Base-by-base conservation (phyloP, 2,113 vertebrate species). In the Beaufortia kweichowensis region DNA sequence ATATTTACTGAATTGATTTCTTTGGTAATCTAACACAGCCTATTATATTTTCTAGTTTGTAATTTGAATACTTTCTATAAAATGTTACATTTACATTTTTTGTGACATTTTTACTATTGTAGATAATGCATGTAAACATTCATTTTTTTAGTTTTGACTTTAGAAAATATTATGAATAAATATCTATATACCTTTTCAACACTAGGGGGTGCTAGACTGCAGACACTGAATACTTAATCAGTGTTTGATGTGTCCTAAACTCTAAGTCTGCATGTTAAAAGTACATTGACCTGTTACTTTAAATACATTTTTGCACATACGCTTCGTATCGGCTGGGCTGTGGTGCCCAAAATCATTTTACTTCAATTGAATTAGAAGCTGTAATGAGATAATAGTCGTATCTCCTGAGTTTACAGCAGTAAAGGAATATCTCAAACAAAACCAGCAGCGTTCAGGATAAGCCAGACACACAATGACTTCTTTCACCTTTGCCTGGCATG, bases 381-480 rank as follows among this genome's bases (percentile, higher is more conserved):
- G 11, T 68, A 71, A 76, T 41, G 12, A 31, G 11, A 39, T 78
- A 81, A 79, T 53, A 75, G 73, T 61, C 71, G 11, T 68, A 64
- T 74, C 56, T 81, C 76, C 76, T 68, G 55, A 62, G 6, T 68
- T 76, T 79, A 79, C 67, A 78, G 64, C 57, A 65, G 35, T 70
- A 23, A 53, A 50, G 33, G 86, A 77, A 72, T 89, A 84, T 84
- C 81, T 43, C 3, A 10, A 69, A 62, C 57, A 23, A 9, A 28
- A 29, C 33, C 41, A 48, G 28, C 33, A 28, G 29, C 14, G 14
- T 19, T 56, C 19, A 35, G 26, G 29, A 55, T 70, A 70, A 70
- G 48, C 33, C 53, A 10, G 23, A 55, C 59, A 63, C 48, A 63
- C 62, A 66, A 63, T 63, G 66, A 11, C 55, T 63, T 55, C 56